These are phyloP conservation scores for Thermophis baileyi DNA, from an alignment of 2,113 vertebrate genomes.

Conservation along the genomic window DNA sequence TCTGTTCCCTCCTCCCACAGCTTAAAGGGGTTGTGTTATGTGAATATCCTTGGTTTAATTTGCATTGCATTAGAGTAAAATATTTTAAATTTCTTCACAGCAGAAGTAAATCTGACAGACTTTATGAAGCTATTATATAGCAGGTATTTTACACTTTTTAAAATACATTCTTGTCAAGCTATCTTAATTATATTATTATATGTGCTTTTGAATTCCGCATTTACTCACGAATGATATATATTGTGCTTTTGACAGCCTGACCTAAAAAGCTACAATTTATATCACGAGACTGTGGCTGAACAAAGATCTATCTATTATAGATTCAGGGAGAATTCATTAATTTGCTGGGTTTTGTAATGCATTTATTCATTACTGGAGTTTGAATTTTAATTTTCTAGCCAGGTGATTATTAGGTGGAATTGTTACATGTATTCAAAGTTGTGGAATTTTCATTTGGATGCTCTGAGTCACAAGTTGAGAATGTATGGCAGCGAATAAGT, in stretches of 20 bases:
- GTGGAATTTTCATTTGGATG: not conserved
- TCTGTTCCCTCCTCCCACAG: not conserved
- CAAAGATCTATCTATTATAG: constrained; percentile 69
- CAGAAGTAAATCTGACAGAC: constrained; percentile 83
- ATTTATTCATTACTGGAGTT: constrained; percentile 37
- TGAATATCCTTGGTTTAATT: constrained; percentile 74
- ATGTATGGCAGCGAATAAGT: not conserved
- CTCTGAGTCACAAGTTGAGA: not conserved
- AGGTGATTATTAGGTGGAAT: not conserved
- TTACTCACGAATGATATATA: constrained; percentile 66
- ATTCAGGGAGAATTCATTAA: constrained; percentile 66
- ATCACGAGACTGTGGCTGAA: constrained; percentile 65
- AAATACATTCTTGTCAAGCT: constrained; percentile 80
- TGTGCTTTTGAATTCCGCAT: constrained; percentile 79
- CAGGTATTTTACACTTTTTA: constrained; percentile 78
- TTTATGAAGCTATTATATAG: constrained; percentile 84
- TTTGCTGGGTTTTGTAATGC: constrained; percentile 50
- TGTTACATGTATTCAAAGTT: rapidly evolving
- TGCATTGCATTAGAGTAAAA: constrained; percentile 82
- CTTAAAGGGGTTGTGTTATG: constrained; percentile 45
- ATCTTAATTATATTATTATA: constrained; percentile 81
- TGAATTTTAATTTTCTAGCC: constrained; percentile 37
- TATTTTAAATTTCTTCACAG: constrained; percentile 80
- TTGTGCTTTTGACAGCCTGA: constrained; percentile 69
- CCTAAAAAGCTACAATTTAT: constrained; percentile 77